phyloP scores from a whole-genome alignment of 2,888 invertebrate species.

The Pandemis corylana region DNA sequence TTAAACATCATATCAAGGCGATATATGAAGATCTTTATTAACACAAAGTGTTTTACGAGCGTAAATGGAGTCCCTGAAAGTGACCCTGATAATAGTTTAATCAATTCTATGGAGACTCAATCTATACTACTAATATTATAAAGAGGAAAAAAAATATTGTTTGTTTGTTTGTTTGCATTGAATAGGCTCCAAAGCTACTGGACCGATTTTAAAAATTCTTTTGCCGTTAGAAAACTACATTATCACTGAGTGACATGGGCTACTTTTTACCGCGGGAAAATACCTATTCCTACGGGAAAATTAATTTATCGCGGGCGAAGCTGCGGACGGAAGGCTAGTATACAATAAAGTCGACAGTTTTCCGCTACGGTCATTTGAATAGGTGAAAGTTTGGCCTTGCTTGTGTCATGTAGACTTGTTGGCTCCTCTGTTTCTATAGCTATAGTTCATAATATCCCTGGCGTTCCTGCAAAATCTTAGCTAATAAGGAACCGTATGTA shows the following conservation, averaged over 20 bases:
- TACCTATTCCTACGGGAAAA: too few species aligned
- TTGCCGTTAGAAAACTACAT: too few species aligned
- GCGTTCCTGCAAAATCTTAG: background rate
- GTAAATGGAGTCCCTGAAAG: background rate
- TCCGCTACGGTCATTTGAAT: background rate
- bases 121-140: too few species aligned
- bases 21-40: background rate
- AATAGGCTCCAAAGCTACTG: too few species aligned
- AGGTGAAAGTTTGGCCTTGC: slow-evolving; percentile 7
- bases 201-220: too few species aligned
- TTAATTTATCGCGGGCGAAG: too few species aligned
- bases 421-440: background rate
- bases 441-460: background rate
- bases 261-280: too few species aligned
- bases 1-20: background rate
- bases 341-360: background rate
- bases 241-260: too few species aligned
- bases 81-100: background rate
- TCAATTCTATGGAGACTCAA: background rate
- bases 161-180: too few species aligned
- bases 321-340: too few species aligned
- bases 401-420: background rate
- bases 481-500: background rate
- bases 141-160: too few species aligned
- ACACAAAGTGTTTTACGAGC: background rate